phyloP scores from a whole-genome alignment of 2,888 invertebrate species.

The Apoda limacodes region DNA sequence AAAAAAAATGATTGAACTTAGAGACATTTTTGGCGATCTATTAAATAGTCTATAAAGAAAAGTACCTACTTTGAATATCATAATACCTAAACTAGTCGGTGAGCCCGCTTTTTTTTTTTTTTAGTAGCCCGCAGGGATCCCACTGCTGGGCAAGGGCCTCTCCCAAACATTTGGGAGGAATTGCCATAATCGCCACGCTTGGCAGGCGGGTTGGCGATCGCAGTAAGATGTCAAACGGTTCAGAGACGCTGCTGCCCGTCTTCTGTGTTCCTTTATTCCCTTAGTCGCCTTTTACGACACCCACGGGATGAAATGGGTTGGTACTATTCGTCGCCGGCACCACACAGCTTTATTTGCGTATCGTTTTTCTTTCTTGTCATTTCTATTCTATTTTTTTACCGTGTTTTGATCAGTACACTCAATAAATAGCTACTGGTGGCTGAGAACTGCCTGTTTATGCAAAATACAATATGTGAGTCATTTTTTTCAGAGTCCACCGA shows the following conservation, averaged over 20 bases:
- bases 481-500: conserved; percentile 14
- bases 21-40: conserved; percentile 15
- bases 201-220: no score
- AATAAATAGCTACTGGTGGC: conserved; percentile 16
- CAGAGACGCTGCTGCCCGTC: conserved; percentile 17
- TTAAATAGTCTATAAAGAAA: conserved; percentile 15
- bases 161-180: conserved; percentile 13
- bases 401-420: conserved; percentile 16
- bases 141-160: conserved; percentile 16
- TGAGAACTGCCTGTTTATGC: conserved; percentile 15
- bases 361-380: conserved; percentile 15
- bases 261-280: no score
- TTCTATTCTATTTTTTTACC: conserved; percentile 6
- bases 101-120: conserved; percentile 12
- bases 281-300: conserved; percentile 10
- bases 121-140: conserved; percentile 15
- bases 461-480: conserved; percentile 9
- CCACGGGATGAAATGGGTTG: conserved; percentile 15
- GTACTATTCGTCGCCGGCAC: conserved; percentile 16
- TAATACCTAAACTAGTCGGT: conserved; percentile 9
- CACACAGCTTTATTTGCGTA: conserved; percentile 16
- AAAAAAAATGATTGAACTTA: conserved; percentile 15
- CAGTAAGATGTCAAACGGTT: conserved; percentile 17
- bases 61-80: conserved; percentile 14
- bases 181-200: no score